Conservation (phyloP, 2,888 invertebrate species). For the Byasa hedistus region DNA sequence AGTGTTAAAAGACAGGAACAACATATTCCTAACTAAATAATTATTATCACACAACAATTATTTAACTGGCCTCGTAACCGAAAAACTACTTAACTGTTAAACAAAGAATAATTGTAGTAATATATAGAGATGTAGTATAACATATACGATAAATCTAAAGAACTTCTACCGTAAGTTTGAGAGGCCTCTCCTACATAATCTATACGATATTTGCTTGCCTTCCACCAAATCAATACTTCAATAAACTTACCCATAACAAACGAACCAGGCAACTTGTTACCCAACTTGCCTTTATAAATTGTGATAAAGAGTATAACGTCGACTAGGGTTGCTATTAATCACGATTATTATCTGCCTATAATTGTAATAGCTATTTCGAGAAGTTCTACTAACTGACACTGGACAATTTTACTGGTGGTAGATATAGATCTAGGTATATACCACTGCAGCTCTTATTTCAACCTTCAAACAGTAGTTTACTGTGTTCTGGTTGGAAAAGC, state of each 20-base stretch:
- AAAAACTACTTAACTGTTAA: too few species aligned
- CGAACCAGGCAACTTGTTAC: conserved; percentile 13
- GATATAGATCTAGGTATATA: too few species aligned
- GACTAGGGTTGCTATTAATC: not conserved
- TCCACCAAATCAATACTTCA: conserved; percentile 7
- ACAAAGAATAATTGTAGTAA: not conserved
- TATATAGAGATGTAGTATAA: not conserved
- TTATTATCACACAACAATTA: too few species aligned
- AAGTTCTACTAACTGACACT: not conserved
- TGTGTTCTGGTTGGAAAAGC: too few species aligned
- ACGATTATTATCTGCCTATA: not conserved
- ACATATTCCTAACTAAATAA: too few species aligned
- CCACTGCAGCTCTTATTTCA: too few species aligned
- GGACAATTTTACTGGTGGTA: too few species aligned
- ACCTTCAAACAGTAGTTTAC: too few species aligned
- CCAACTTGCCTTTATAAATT: conserved; percentile 2
- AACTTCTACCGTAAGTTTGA: conserved; percentile 7
- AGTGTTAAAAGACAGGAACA: too few species aligned
- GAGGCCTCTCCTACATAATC: conserved; percentile 6
- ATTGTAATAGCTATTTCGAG: not conserved
- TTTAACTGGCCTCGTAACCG: too few species aligned
- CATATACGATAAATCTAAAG: conserved; percentile 1
- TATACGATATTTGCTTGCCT: not conserved
- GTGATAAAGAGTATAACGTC: not conserved
- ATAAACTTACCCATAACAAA: conserved; percentile 23